These are phyloP conservation scores for Porphyrio hochstetteri DNA, from an alignment of 2,113 vertebrate species.

Conservation along the genomic window DNA sequence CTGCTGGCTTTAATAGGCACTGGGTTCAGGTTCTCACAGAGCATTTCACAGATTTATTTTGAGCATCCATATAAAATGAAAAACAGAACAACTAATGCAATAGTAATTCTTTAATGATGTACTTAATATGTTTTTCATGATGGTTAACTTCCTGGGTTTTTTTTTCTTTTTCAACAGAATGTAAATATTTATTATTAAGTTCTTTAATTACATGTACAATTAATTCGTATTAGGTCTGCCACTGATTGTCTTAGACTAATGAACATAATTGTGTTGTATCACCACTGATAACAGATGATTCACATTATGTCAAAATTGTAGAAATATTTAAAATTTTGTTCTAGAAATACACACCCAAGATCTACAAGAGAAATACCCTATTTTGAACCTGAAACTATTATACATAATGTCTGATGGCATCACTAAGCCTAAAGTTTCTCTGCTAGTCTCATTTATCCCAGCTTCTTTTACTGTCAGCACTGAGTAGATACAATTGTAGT, in stretches of 20 bases:
- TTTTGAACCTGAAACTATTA: not conserved
- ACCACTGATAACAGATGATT: not conserved
- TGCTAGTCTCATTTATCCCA: not conserved
- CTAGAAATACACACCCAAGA: not conserved
- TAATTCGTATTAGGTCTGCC: not conserved
- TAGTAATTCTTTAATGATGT: not conserved
- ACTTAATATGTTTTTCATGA: not conserved
- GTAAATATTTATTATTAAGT: not conserved
- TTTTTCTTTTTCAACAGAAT: not conserved
- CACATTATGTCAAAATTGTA: not conserved
- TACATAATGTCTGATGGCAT: not conserved
- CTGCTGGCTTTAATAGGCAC: not conserved
- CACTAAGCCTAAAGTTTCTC: not conserved
- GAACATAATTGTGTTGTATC: not conserved
- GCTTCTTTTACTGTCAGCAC: not conserved
- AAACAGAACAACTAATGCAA: not conserved
- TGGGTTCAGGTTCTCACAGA: not conserved
- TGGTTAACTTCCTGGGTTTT: not conserved
- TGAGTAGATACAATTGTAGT: not conserved
- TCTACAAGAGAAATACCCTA: not conserved
- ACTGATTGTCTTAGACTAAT: not conserved
- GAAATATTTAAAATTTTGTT: not conserved
- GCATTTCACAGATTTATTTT: not conserved
- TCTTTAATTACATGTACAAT: not conserved
- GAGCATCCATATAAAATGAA: not conserved